Base-by-base conservation (phyloP, 1,140 invertebrate species). In the Ceratosolen fusciceps region DNA sequence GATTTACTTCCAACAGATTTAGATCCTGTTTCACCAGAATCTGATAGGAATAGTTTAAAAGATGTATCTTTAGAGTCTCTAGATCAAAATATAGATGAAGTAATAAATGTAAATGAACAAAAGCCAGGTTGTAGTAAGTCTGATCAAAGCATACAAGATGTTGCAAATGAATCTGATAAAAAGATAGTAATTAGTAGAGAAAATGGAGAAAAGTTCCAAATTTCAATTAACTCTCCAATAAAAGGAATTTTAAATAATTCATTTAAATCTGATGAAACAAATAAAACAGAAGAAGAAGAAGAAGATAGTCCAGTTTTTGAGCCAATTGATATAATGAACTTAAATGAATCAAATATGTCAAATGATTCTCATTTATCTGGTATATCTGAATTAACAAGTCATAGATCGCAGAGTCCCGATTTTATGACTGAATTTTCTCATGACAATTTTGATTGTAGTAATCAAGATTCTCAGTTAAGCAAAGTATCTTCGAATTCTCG, bases 11-110 rank as follows among this genome's bases (percentile, higher is more conserved):
- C 94, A 0, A 93, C 92, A 82, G 95, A 96, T 86, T 89, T 96
- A 31, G 95, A 96, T 87, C 94, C 95, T 82, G 93, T 96, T 14
- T 95, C 95, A 80, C 95, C 95, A 8, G 94, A 94, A 74, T 95
- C 94, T 0, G 93, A 94, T 65, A 93, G 93, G 80, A 90, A 89
- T 62, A 90, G 89, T 67, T 82, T 89, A 4, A 90, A 89, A 62
- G 88, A 90, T 62, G 82, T 88, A 8, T 88, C 81, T 16, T 34
- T 84, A 21, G 84, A 85, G 26, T 79, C 74, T 3, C 83, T 80
- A 3, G 81, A 83, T 21, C 62, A 82, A 80, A 39, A 86, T 34
- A 75, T 83, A 21, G 67, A 24, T n/a, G 78, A 83, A 29, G 67
- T 56, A 37, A 16, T 52, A 10, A 82, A 80, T 58, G 34, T 24